These are phyloP conservation scores for Lacerta agilis DNA, from an alignment of 2,797 vertebrate genomes.

Conservation along the genomic window DNA sequence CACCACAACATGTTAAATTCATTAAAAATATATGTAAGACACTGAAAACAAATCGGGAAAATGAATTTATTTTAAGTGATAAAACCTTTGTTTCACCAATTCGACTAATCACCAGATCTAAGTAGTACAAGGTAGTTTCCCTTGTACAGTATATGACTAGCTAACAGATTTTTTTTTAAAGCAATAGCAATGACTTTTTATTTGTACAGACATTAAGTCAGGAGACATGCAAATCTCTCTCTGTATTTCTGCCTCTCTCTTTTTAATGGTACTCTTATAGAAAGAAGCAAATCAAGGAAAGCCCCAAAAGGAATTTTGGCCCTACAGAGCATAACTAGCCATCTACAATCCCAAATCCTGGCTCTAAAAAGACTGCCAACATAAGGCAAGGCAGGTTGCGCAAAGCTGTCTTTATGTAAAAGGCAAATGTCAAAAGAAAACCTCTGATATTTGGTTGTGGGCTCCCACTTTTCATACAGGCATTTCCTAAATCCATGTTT, in stretches of 20 bases:
- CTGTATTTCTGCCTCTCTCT: background rate
- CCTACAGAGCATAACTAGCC: conserved; percentile 40
- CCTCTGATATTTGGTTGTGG: conserved; percentile 73
- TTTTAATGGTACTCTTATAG: background rate
- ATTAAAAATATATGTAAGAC: background rate
- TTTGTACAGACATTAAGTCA: conserved; percentile 36
- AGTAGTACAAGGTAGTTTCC: no score
- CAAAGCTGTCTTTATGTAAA: conserved; percentile 55
- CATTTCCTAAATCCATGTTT: conserved; percentile 81
- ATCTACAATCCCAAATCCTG: conserved; percentile 43
- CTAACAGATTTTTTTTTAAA: no score
- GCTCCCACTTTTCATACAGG: conserved; percentile 75
- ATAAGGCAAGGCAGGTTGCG: conserved; percentile 67
- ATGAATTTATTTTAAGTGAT: conserved; percentile 40
- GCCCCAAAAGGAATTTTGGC: background rate
- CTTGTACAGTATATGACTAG: no score
- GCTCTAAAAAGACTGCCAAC: conserved; percentile 45
- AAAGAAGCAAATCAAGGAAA: conserved; percentile 40
- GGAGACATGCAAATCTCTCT: conserved; percentile 33
- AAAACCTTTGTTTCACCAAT: conserved; percentile 25
- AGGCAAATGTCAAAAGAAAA: conserved; percentile 78
- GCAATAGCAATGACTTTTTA: conserved; percentile 33
- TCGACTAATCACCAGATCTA: background rate
- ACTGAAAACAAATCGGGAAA: conserved; percentile 39
- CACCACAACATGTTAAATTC: background rate